Percentiles rank a stretch among this genome's conserved stretches.
phyloP scores from a whole-genome alignment of 2,113 vertebrate species.

The Sciurus niger region DNA sequence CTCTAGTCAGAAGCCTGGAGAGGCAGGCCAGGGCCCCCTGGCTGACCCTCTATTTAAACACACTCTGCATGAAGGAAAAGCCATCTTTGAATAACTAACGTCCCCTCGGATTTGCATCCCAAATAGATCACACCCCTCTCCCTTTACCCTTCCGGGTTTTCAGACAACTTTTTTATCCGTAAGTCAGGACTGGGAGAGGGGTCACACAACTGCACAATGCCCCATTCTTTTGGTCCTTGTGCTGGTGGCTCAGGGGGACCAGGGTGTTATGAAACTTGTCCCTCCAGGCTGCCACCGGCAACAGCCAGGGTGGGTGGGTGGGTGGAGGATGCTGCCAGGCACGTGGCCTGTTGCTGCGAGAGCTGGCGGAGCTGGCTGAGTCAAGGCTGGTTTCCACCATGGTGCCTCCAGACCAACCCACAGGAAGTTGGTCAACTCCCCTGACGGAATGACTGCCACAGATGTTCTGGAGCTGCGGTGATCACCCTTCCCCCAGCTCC shows the following conservation, averaged over 20 bases:
- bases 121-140: neutral
- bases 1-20: neutral
- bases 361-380: neutral
- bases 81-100: neutral
- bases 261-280: neutral
- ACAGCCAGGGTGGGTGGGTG: rapidly evolving
- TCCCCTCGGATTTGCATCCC: neutral
- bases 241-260: neutral
- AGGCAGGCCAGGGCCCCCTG: neutral
- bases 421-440: slow-evolving; percentile 41
- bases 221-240: neutral
- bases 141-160: neutral
- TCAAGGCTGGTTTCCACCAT: neutral
- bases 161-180: neutral
- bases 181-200: neutral
- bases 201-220: no score
- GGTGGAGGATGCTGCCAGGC: neutral
- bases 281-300: neutral
- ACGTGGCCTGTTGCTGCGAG: neutral
- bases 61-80: neutral
- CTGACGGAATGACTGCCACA: neutral
- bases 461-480: neutral
- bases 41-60: neutral
- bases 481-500: neutral
- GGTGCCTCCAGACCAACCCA: neutral